phyloP scores from a whole-genome alignment of 2,113 vertebrate species.

The Cariama cristata region DNA sequence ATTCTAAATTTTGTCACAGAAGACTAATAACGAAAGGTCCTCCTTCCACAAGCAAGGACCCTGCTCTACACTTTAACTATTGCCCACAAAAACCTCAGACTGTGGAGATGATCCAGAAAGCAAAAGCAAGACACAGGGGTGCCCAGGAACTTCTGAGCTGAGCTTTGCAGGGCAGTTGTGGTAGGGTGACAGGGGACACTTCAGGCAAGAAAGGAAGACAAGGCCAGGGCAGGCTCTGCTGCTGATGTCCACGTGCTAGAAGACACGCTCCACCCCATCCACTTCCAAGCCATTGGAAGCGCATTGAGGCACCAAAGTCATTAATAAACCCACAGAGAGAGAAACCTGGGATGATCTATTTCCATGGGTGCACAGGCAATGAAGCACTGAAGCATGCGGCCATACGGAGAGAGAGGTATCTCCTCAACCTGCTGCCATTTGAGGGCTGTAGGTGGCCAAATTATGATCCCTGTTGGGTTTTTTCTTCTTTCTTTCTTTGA shows the following conservation, averaged over 20 bases:
- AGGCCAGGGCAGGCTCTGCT: background rate
- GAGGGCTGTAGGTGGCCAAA: background rate
- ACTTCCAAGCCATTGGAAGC: background rate
- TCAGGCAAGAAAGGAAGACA: background rate
- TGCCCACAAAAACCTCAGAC: background rate
- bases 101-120: background rate
- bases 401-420: background rate
- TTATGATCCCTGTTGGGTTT: background rate
- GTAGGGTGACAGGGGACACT: background rate
- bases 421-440: background rate
- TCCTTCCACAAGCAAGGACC: background rate
- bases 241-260: background rate
- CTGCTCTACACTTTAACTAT: background rate
- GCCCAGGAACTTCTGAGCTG: background rate
- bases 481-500: background rate
- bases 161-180: background rate
- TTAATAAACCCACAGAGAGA: background rate
- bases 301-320: background rate
- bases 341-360: background rate
- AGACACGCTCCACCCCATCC: background rate
- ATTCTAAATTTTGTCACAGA: background rate
- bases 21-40: background rate
- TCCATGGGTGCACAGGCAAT: background rate
- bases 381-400: accelerated
- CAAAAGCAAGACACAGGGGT: background rate